Evolutionary conservation across 2,888 invertebrate genomes (phyloP), one percentile per base, ranked within the genome.

Genomic region (Nudaria mundana): DNA sequence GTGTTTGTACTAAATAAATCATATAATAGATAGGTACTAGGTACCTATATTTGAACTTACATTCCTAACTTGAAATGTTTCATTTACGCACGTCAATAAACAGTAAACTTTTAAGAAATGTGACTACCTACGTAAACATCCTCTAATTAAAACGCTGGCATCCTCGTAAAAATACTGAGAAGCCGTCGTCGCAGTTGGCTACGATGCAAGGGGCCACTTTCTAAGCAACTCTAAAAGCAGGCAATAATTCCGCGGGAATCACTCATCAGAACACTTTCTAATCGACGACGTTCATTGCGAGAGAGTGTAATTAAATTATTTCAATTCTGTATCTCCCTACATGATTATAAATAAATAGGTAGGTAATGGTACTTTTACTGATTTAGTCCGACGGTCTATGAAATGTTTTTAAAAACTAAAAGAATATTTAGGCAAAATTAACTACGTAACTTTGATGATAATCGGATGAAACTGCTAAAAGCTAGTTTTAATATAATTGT

Each of bases 221-320:
- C 86, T 81, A 83, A 78, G 73, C 78, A 71, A 72, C 67, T 77
- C 76, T 71, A 75, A 80, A 76, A 74, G 69, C 73, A 70, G 71
- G 72, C 79, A 71, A 85, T 86, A 83, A 83, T 78, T 84, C 76
- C 76, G 72, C 79, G 78, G 73, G 81, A 80, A 79, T 81, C 80
- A 79, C 81, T 81, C 85, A 81, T 79, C 79, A 80, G 76, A 83
- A 79, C 80, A 84, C 87, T 87, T 87, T 87, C 87, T 85, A 85
- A 81, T 81, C 78, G 76, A 71, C 78, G 76, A 71, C 75, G 65
- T 72, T 66, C 64, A 76, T 66, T 69, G 67, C 70, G 68, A 69
- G 68, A 68, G 68, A 71, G 60, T 63, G 73, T 70, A 76, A 75
- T 73, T 75, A 76, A 73, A 71, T 68, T 62, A 63, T 69, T 63